Evolutionary conservation across 92 coral and sea anemone genomes (phyloP).

Genomic region (Scolanthus callimorphus): DNA sequence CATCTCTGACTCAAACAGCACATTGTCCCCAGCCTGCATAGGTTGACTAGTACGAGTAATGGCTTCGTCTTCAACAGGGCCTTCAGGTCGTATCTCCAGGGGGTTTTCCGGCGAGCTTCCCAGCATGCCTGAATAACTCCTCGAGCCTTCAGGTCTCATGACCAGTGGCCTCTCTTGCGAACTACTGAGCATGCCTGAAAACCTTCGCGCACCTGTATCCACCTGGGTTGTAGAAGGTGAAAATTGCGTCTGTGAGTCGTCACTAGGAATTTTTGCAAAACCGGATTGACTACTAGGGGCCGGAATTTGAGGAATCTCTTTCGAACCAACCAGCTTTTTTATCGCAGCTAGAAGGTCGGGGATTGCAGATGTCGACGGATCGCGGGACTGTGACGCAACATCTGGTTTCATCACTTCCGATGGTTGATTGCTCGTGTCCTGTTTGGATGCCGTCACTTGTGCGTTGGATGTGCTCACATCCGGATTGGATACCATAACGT

Average conservation of each 20-base stretch:
- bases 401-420: no score
- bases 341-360: constrained; percentile 28
- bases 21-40: constrained; percentile 58
- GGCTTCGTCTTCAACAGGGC: constrained; percentile 37
- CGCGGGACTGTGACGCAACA: constrained; percentile 6
- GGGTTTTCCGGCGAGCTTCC: constrained; percentile 8
- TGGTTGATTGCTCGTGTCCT: no score
- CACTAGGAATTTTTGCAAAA: constrained; percentile 13
- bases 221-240: not conserved
- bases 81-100: constrained; percentile 4
- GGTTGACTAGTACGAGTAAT: constrained; percentile 20
- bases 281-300: not conserved
- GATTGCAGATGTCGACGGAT: constrained; percentile 5
- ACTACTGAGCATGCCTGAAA: not conserved
- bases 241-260: not conserved
- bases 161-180: not conserved
- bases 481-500: no score
- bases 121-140: no score
- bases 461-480: no score
- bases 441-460: not conserved
- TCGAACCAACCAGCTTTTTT: constrained; percentile 22
- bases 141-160: not conserved
- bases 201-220: not conserved
- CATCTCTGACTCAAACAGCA: constrained; percentile 73
- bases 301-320: not conserved